Conservation (phyloP, 2,888 invertebrate genomes). For the Beris chalybata region DNA sequence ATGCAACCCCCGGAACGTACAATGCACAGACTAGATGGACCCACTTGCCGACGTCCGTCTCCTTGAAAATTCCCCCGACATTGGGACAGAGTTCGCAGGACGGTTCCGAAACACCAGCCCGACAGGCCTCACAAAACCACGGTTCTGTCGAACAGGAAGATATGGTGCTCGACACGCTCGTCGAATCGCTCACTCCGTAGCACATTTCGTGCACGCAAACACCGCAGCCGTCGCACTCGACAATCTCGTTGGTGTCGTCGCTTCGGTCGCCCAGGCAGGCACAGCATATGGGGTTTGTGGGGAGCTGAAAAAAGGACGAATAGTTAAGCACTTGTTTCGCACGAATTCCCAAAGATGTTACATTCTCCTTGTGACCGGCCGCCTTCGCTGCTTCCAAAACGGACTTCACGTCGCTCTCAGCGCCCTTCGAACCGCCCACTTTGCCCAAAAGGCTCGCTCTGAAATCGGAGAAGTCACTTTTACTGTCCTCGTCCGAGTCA, state of each 20-base stretch:
- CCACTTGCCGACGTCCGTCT: conserved; percentile 97
- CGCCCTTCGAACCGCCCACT: background rate
- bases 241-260: conserved; percentile 92
- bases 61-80: conserved; percentile 88
- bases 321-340: background rate
- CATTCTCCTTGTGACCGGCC: conserved; percentile 17
- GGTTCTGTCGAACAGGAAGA: conserved; percentile 96
- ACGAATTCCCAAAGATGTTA: background rate
- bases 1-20: conserved; percentile 96
- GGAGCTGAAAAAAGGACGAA: conserved; percentile 43
- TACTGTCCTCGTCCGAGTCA: conserved; percentile 45
- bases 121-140: conserved; percentile 99
- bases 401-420: conserved; percentile 41
- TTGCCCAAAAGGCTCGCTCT: conserved; percentile 15
- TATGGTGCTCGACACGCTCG: conserved; percentile 88
- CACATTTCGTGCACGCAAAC: conserved; percentile 97
- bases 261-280: conserved; percentile 92
- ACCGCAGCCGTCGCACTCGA: conserved; percentile 96
- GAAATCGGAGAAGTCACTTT: conserved; percentile 38
- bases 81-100: conserved; percentile 96
- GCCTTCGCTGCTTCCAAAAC: conserved; percentile 26
- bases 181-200: conserved; percentile 91
- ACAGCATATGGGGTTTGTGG: conserved; percentile 82
- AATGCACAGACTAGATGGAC: conserved; percentile 97
- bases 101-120: conserved; percentile 85